Base-by-base conservation (phyloP, 2,113 vertebrate genomes). In the Elephas maximus region DNA sequence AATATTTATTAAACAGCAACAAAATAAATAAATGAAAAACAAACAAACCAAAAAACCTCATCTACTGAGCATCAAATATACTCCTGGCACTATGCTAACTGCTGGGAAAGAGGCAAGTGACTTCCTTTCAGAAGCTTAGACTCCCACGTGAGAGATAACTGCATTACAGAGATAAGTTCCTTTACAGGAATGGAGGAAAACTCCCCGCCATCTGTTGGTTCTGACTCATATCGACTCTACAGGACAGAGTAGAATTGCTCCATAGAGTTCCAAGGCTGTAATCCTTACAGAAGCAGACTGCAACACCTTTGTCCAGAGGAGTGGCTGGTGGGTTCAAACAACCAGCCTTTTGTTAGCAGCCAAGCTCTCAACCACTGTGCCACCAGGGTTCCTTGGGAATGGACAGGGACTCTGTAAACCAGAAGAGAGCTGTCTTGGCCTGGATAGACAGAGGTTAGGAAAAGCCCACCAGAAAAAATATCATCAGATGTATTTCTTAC, bases 1-100 rank as follows among this genome's bases (percentile, higher is more conserved):
- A 86, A 74, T 82, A 71, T 6, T 74, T 62, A 93, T 67, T 63
- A 94, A 97, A 78, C 3, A 82, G 67, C 48, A 71, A 79, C 20
- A 80, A 92, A 78, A 24, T 44, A 57, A 80, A 77, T 10, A 44
- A 53, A 81, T 4, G 2, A 60, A 48, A 63, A 67, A 69, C 5
- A 18, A 33, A 33, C 28, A 41, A 62, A 76, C 7, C 44, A 57
- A 86, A 71, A 33, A 60, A 65, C 6, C 33, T 2, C 37, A 93
- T 2, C 0, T 17, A 63, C 20, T 37, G 1, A 44, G 0, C 5
- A 63, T 2, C 2, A 74, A 53, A 53, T 33, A 30, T 4, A 11
- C 63, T 81, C 33, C 45, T 9, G 41, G 30, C 23, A 51, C 26
- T 44, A 44, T 85, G 48, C 41, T 28, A 88, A 86, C 1, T 80